Conservation (phyloP, 2,888 invertebrate species). For the Ischnus inquisitorius region DNA sequence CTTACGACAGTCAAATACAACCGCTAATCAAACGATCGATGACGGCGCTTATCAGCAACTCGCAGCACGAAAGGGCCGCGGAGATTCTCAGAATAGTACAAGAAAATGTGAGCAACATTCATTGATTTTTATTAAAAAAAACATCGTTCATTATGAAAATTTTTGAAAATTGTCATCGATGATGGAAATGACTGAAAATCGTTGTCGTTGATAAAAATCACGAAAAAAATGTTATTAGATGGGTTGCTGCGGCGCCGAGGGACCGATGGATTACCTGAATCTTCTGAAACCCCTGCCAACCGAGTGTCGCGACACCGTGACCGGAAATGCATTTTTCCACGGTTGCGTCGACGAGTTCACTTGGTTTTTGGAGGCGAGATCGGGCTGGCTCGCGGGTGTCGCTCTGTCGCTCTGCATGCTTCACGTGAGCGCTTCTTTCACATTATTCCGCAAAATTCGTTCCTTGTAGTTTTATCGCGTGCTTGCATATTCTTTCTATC, state of each 20-base stretch:
- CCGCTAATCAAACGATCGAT: conserved; percentile 91
- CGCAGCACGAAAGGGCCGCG: conserved; percentile 90
- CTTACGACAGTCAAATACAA: conserved; percentile 92
- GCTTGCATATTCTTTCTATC: background rate
- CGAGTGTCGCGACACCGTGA: conserved; percentile 94
- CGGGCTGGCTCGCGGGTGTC: conserved; percentile 93
- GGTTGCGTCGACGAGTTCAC: conserved; percentile 95
- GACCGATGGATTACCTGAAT: conserved; percentile 93
- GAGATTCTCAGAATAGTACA: conserved; percentile 92
- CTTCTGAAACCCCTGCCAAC: conserved; percentile 92
- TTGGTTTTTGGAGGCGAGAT: conserved; percentile 94
- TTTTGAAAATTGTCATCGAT: background rate
- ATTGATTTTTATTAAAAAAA: background rate
- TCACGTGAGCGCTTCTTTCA: conserved; percentile 88
- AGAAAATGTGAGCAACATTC: conserved; percentile 90
- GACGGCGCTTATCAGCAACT: conserved; percentile 91
- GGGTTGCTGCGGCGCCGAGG: conserved; percentile 96
- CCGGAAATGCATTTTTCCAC: conserved; percentile 95
- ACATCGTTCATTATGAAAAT: background rate
- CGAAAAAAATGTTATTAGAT: conserved; percentile 86
- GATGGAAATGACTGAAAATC: no score
- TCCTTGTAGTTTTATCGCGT: background rate
- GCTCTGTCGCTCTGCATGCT: conserved; percentile 92
- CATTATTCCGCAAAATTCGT: background rate
- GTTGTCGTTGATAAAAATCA: conserved; percentile 4